A percentile compares a stretch with the other conserved stretches of the same genome.
phyloP scores from a whole-genome alignment of 2,113 vertebrate species.

The Odobenus rosmarus region DNA sequence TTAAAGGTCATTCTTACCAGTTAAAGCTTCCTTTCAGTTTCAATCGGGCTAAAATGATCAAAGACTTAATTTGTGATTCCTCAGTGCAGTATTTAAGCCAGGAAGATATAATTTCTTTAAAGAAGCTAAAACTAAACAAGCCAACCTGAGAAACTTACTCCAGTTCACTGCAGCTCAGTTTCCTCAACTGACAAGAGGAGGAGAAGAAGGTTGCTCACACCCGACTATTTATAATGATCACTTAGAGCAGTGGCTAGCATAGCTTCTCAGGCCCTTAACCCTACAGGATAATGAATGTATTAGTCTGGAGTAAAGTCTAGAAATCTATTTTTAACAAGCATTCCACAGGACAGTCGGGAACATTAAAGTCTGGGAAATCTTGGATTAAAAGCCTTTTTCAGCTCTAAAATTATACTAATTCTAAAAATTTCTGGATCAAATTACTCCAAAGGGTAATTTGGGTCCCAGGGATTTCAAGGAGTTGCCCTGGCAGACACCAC shows the following conservation, averaged over 20 bases:
- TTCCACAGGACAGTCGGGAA: background rate
- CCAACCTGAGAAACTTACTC: background rate
- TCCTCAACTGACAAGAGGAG: background rate
- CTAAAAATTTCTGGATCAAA: background rate
- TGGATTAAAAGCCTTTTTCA: background rate
- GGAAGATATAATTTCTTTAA: background rate
- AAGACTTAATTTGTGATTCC: background rate
- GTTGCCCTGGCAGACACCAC: background rate
- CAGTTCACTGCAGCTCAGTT: background rate
- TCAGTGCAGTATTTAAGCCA: background rate
- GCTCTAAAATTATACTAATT: background rate
- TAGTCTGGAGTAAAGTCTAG: background rate
- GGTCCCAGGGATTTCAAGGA: background rate
- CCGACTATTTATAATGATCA: rapidly evolving
- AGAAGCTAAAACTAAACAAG: background rate
- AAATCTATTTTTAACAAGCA: conserved; percentile 38
- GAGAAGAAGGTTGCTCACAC: background rate
- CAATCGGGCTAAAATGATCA: background rate
- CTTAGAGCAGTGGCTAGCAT: no score
- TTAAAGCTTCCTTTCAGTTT: background rate
- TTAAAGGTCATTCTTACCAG: background rate
- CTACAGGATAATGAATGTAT: background rate
- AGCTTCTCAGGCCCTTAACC: background rate
- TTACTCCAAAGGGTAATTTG: background rate
- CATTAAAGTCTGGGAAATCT: background rate